These are phyloP conservation scores for Helicoverpa assulta DNA, from an alignment of 2,888 invertebrate genomes.

Conservation along the genomic window DNA sequence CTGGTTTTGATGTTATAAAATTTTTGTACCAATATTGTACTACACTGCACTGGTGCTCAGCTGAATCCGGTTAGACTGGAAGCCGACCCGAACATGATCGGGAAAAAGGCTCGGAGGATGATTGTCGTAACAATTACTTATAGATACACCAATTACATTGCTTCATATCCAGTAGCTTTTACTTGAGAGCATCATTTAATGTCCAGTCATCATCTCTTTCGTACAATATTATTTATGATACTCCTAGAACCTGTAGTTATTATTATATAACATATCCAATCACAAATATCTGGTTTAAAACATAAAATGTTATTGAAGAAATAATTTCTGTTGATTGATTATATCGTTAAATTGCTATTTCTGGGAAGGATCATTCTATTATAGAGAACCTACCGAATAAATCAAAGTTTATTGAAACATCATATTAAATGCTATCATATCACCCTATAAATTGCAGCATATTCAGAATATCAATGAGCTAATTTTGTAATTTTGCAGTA, in stretches of 20 bases:
- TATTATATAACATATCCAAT: slow-evolving; percentile 26
- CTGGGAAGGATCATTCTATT: neutral
- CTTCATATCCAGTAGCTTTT: neutral
- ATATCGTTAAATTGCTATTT: slow-evolving; percentile 15
- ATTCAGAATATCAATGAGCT: neutral
- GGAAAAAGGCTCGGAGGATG: too few species aligned
- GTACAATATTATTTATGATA: slow-evolving; percentile 4
- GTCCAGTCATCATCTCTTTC: neutral
- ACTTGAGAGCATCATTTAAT: neutral
- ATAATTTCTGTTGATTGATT: slow-evolving; percentile 36
- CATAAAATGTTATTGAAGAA: slow-evolving; percentile 33
- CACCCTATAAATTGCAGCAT: neutral
- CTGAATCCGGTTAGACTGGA: too few species aligned
- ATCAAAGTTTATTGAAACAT: neutral
- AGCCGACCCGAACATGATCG: too few species aligned
- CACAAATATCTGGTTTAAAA: slow-evolving; percentile 25
- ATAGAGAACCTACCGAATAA: neutral
- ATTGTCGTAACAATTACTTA: too few species aligned
- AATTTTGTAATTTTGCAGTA: too few species aligned
- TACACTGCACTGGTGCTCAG: too few species aligned
- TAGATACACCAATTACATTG: neutral
- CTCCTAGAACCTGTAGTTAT: neutral
- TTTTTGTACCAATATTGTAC: too few species aligned
- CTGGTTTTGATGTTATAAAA: too few species aligned
- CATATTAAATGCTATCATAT: neutral